A percentile compares a stretch with the other conserved stretches of the same genome.
Evolutionary conservation across 2,888 invertebrate genomes (phyloP).

Genomic region (Baronia brevicornis): DNA sequence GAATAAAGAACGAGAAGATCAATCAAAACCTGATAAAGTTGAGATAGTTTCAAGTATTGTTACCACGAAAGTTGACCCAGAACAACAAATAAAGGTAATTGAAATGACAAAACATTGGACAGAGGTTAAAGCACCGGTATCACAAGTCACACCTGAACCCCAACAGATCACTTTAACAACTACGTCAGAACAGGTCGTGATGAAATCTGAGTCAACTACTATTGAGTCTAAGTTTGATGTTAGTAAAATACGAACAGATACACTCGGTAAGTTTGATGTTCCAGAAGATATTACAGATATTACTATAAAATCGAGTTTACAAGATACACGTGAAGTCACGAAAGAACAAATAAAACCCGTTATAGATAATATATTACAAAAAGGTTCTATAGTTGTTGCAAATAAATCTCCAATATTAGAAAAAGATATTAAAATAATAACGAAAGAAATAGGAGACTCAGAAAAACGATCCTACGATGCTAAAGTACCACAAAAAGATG

Average conservation of each 20-base stretch:
- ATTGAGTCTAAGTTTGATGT: conserved; percentile 52
- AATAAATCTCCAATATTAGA: conserved; percentile 53
- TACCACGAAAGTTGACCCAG: conserved; percentile 11
- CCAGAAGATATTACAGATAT: conserved; percentile 32
- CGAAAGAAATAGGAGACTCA: conserved; percentile 54
- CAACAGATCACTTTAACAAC: conserved; percentile 4
- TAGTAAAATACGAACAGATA: conserved; percentile 59
- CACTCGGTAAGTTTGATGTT: conserved; percentile 53
- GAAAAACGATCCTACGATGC: conserved; percentile 65
- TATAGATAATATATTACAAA: conserved; percentile 62
- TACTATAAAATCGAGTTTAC: conserved; percentile 38
- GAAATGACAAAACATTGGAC: conserved; percentile 18
- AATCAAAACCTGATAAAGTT: conserved; percentile 45
- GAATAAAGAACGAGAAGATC: conserved; percentile 53
- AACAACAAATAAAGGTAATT: conserved; percentile 17
- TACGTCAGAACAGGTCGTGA: conserved; percentile 11
- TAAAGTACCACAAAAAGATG: conserved; percentile 64
- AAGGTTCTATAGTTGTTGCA: conserved; percentile 53
- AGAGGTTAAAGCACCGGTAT: conserved; percentile 11
- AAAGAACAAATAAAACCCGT: conserved; percentile 62
- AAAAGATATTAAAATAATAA: conserved; percentile 51
- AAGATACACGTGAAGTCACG: conserved; percentile 47
- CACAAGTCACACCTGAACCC: conserved; percentile 4
- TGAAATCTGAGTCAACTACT: conserved; percentile 19
- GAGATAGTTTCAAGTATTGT: conserved; percentile 15